Evolutionary conservation across 1,140 invertebrate species (phyloP).

Genomic region (Pissodes strobi): DNA sequence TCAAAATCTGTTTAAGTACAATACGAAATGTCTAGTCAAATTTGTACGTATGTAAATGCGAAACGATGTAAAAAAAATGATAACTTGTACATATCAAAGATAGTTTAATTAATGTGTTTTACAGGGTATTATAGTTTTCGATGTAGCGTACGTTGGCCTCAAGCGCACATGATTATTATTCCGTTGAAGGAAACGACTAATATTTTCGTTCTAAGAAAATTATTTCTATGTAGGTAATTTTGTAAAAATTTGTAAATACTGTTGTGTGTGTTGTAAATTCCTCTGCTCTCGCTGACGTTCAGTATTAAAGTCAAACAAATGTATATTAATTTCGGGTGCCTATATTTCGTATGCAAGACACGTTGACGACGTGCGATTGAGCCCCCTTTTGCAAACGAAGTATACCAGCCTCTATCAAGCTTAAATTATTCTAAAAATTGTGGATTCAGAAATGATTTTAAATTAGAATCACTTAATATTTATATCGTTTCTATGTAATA

Average conservation of each 20-base stretch:
- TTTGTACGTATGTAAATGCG: conserved; percentile 12
- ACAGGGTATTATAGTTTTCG: conserved; percentile 25
- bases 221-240: background rate
- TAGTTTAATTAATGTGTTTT: conserved; percentile 25
- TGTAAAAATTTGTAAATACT: background rate
- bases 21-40: conserved; percentile 25
- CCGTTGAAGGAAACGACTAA: too few relatives aligned
- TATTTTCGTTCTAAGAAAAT: too few relatives aligned
- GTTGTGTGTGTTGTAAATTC: background rate
- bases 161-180: too few relatives aligned
- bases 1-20: conserved; percentile 37
- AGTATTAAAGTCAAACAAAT: background rate
- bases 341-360: conserved; percentile 5
- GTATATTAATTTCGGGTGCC: too few relatives aligned
- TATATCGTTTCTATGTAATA: too few relatives aligned
- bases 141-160: too few relatives aligned
- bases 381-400: conserved; percentile 13
- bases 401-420: background rate
- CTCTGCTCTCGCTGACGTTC: background rate
- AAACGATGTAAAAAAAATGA: conserved; percentile 8
- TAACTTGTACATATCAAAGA: conserved; percentile 33
- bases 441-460: conserved; percentile 27
- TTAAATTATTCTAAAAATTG: conserved; percentile 8
- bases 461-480: background rate
- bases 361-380: background rate